Evolutionary conservation across 2,888 invertebrate species (phyloP), one percentile per base, ranked within the genome.

Genomic region (Caenorhabditis virilis): DNA sequence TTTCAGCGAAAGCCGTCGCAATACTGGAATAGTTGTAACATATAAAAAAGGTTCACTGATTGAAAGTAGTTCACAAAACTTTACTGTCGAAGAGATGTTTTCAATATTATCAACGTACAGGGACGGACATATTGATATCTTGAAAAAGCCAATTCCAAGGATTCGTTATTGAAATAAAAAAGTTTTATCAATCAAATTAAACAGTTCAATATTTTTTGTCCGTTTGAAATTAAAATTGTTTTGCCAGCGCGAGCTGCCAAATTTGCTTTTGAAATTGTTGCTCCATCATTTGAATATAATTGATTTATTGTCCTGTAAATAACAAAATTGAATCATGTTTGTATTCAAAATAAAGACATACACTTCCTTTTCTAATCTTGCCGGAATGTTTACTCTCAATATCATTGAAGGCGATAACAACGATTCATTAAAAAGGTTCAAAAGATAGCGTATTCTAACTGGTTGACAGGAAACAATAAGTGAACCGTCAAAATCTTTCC

Each of bases 401-500:
- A 65, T 41, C 35, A 50, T 27, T n/a, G 65, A 60, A n/a, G 65
- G 52, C n/a, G 55, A 27, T 20, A 42, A 45, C 2, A 35, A 23
- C 1, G 15, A 16, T 1, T 36, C 11, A 30, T 39, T 26, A 7
- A 59, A n/a, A 6, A 38, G 13, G 9, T 36, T 15, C 2, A 55
- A 36, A 1, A 64, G 11, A n/a, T 47, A 47, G 36, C 58, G 47
- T 13, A 55, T 56, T 35, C 49, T 23, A 20, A 65, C 18, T 41
- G 20, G 65, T 2, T 56, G 55, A 20, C 65, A 65, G 1, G 65
- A 52, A 0, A 65, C 30, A 4, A 65, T 15, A 23, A 65, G 49
- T 1, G 56, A 48, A 2, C 65, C 65, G 30, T 65, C 65, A 25
- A 65, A 51, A 49, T 65, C 65, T 33, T 51, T 51, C 65, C 65